Evolutionary conservation across 2,888 invertebrate species (phyloP), one percentile per base, ranked within the genome.

Genomic region (Cosmia pyralina): DNA sequence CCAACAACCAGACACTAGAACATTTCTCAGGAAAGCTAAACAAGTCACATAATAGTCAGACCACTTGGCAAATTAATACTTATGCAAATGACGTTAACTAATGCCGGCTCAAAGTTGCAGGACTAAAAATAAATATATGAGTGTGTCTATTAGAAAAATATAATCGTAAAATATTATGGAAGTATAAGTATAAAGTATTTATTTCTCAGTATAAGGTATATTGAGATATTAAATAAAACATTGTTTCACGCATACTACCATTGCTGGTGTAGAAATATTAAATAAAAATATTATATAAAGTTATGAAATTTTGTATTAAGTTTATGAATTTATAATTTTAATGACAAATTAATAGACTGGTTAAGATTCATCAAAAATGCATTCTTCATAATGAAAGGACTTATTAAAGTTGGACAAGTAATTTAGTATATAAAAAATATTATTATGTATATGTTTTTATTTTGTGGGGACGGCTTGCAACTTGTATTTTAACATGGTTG

Each of bases 21-120:
- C 44, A 71, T 72, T 81, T 76, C 72, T 63, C 41, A 77, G 81
- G 70, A 82, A 82, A 81, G 69, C 77, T 64, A 77, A 82, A 84
- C 81, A 81, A 82, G 84, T 77, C 70, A 60, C 70, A 83, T 83
- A 81, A 83, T 71, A 75, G 70, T 59, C 55, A 44, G 53, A 62
- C 83, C 65, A 83, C 75, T 81, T 71, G 58, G 83, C 58, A 80
- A 82, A 78, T 75, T 71, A 81, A 81, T 81, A 79, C 80, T 69
- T 81, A 81, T 81, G 81, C 83, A 69, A 81, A 81, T 81, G 64
- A 70, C 60, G 53, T 55, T 28, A 66, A 41, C 53, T 34, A 69
- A 77, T 58, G 55, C 70, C 38, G n/a, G 41, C 79, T 70, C 58
- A 59, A 52, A 66, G 64, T 70, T 79, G 73, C 59, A 52, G 38